Evolutionary conservation across 2,888 invertebrate genomes (phyloP).

Genomic region (Oxycera nigricornis): DNA sequence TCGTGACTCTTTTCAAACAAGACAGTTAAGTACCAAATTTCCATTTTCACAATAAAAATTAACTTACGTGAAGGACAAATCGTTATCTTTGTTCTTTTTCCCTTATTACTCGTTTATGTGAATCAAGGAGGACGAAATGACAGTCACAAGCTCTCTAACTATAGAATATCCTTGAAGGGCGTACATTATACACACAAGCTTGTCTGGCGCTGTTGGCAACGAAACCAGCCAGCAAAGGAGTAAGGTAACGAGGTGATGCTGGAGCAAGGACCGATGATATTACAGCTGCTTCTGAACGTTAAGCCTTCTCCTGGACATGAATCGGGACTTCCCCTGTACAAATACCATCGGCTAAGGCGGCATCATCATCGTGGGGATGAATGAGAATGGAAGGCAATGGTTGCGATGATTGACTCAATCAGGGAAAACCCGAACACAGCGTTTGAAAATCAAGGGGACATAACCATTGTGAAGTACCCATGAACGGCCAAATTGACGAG

Average conservation of each 20-base stretch:
- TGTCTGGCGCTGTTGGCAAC: slow-evolving; percentile 40
- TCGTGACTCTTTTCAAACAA: too few species aligned
- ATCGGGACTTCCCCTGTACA: slow-evolving; percentile 1
- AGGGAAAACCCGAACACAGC: slow-evolving; percentile 23
- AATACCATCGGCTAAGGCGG: not conserved
- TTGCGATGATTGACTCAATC: slow-evolving; percentile 41
- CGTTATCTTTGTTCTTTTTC: too few species aligned
- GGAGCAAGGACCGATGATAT: slow-evolving; percentile 8
- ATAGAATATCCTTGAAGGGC: slow-evolving; percentile 26
- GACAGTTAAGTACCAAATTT: too few species aligned
- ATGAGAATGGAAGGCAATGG: slow-evolving; percentile 36
- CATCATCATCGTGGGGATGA: not conserved
- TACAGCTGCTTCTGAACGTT: slow-evolving; percentile 19
- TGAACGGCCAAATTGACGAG: not conserved
- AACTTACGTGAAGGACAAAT: too few species aligned
- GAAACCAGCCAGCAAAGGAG: not conserved
- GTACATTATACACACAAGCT: not conserved
- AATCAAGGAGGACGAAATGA: slow-evolving; percentile 8
- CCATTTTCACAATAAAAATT: too few species aligned
- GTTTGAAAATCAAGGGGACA: slow-evolving; percentile 31
- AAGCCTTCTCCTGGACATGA: not conserved
- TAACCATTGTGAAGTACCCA: slow-evolving; percentile 14
- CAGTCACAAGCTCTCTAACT: slow-evolving; percentile 13
- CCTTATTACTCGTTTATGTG: too few species aligned
- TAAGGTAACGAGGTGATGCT: not conserved